Base-by-base conservation (phyloP, 1,140 invertebrate genomes). In the Grapholita molesta region DNA sequence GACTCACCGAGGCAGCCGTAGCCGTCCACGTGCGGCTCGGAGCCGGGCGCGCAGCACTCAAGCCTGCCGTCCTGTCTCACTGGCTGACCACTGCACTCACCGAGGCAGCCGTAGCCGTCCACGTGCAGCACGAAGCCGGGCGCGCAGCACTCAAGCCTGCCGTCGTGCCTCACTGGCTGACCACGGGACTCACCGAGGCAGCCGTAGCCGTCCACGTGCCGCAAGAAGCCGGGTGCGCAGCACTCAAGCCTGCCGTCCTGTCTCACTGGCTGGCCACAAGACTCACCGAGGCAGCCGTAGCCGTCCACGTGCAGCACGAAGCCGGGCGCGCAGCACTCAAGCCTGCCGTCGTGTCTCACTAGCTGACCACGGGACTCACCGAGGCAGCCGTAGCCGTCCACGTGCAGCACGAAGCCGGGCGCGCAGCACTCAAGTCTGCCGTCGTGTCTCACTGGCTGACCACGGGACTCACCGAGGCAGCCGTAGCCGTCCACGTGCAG, bases 201-300 rank as follows among this genome's bases (percentile, higher is more conserved):
- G 2, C 84, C 84, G 57, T 90, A 90, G n/a, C 88, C 88, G 91
- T 97, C 95, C 70, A 95, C 94, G 74, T 96, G 94, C 53, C 97
- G 93, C 68, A 95, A 92, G 85, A 94, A 97, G 12, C 96, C 96
- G 23, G 95, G 93, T 67, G 93, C 94, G 86, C 96, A 97, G 87
- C 96, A 97, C 90, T 97, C 97, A 89, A 96, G 97, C 84, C 96
- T 97, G 70, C 96, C 96, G 84, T 97, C 96, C 84, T 97, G 96
- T n/a, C n/a, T n/a, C n/a, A n/a, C n/a, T n/a, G n/a, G n/a, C 42
- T 9, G 42, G 8, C 15, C 2, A 48, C 18, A 15, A 12, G 7
- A 28, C 53, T 55, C 24, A 55, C 53, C 53, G 11, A 55, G 53
- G 24, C 65, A 66, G 2, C 84, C 84, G 57, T 90, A 90, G n/a